Evolutionary conservation across 1,140 invertebrate species (phyloP).

Genomic region (Sycophila sp.): DNA sequence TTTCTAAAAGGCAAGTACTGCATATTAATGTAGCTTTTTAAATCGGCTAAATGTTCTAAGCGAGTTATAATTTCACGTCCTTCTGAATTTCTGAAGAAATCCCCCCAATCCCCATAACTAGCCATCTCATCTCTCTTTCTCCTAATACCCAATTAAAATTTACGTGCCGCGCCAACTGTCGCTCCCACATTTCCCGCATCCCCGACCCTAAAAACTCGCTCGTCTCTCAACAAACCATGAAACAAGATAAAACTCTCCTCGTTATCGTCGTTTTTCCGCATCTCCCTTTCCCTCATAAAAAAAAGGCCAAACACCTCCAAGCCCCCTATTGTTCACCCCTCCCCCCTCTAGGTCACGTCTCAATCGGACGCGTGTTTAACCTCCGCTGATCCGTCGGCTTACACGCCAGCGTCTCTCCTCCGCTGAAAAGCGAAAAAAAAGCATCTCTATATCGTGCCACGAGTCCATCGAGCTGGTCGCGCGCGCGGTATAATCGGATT

Average conservation of each 20-base stretch:
- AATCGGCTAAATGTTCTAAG: no score
- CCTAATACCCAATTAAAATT: conserved; percentile 37
- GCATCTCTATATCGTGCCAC: not conserved
- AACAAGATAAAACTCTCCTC: conserved; percentile 25
- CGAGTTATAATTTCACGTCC: no score
- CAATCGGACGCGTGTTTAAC: conserved; percentile 7
- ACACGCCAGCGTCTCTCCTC: not conserved
- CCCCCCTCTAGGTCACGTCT: no score
- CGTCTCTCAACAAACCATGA: conserved; percentile 17
- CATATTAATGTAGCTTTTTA: no score
- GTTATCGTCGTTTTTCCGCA: conserved; percentile 17
- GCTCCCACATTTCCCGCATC: no score
- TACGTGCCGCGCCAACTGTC: conserved; percentile 12
- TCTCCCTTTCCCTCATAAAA: not conserved
- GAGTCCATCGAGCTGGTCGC: not conserved
- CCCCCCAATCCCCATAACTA: not conserved
- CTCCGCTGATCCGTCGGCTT: not conserved
- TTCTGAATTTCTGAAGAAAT: no score
- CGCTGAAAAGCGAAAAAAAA: conserved; percentile 9
- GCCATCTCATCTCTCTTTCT: not conserved
- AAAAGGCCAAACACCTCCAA: not conserved
- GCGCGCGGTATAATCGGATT: not conserved
- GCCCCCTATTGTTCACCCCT: no score
- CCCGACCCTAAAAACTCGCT: not conserved
- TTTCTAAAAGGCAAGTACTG: no score